Percentiles rank a stretch among this genome's conserved stretches.
These are phyloP conservation scores for Nephrotoma flavescens DNA, from an alignment of 2,888 invertebrate species.

Conservation along the genomic window DNA sequence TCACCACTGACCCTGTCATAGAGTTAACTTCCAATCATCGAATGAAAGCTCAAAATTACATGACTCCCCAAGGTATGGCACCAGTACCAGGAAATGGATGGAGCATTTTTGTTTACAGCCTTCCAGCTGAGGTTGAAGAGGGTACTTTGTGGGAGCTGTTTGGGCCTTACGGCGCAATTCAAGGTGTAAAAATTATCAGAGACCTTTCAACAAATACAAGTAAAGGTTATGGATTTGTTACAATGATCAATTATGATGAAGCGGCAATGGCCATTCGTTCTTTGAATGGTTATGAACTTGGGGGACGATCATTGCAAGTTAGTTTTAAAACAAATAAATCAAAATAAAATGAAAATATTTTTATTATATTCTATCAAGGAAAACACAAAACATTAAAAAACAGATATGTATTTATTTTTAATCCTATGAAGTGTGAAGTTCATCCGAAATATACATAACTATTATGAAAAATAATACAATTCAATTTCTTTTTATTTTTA, in stretches of 20 bases:
- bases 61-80: slow-evolving; percentile 39
- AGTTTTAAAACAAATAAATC: slow-evolving; percentile 91
- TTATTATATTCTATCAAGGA: neutral
- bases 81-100: slow-evolving; percentile 31
- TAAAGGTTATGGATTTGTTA: slow-evolving; percentile 96
- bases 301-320: slow-evolving; percentile 91
- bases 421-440: neutral
- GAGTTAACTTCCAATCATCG: slow-evolving; percentile 23
- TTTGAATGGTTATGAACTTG: slow-evolving; percentile 88
- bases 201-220: slow-evolving; percentile 93
- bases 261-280: slow-evolving; percentile 92
- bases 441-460: neutral
- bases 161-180: slow-evolving; percentile 46
- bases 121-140: slow-evolving; percentile 92
- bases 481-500: neutral
- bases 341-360: slow-evolving; percentile 24
- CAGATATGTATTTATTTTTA: neutral
- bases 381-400: neutral
- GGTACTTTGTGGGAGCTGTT: slow-evolving; percentile 92
- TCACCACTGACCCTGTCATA: slow-evolving; percentile 60
- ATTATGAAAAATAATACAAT: neutral
- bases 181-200: slow-evolving; percentile 93
- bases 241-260: slow-evolving; percentile 97
- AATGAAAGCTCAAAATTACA: slow-evolving; percentile 52
- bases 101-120: slow-evolving; percentile 91